Base-by-base conservation (phyloP, 2,888 invertebrate species). In the Pristionchus entomophagus region DNA sequence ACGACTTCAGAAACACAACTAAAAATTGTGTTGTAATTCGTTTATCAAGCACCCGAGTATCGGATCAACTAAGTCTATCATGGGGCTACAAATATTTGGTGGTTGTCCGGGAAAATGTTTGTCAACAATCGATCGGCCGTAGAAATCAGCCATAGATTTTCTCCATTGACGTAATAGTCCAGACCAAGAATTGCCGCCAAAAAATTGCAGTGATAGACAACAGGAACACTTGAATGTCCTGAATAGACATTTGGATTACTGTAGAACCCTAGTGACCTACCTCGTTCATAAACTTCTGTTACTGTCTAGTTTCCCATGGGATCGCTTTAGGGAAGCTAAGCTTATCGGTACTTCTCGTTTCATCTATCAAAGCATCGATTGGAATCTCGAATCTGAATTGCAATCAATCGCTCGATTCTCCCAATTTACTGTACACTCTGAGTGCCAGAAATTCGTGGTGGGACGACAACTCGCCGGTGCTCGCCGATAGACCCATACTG, bases 391-490 rank as follows among this genome's bases (percentile, higher is more conserved):
- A 77, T 14, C 45, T 77, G n/a, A 45, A 41, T 17, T 35, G 2
- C 0, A 69, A 65, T 73, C 38, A 35, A 73, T 73, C 73, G 22
- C 26, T 17, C 1, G 14, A 12, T 38, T 38, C 73, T 5, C n/a
- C 45, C n/a, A 4, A 77, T 38, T 8, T 41, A 45, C 77, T 45
- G 77, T 77, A 77, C 77, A 77, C 77, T 77, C 45, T 77, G 77
- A 77, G 41, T 0, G 77, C 41, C 8, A 77, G 6, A 41, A 77
- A n/a, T 29, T 77, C 77, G 45, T 77, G 77, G 5, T 45, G 77
- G 2, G 77, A 32, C 77, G 77, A 77, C 12, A 77, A 26, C 14
- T 49, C 77, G 0, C 77, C 77, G n/a, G 77, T 77, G 32, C 32
- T 26, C 45, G 77, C 77, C 29, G 77, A 45, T 22, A 77, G 17